Percentiles rank a stretch among this genome's conserved stretches.
Evolutionary conservation across 2,888 invertebrate species (phyloP).

Genomic region (Microctonus brassicae): DNA sequence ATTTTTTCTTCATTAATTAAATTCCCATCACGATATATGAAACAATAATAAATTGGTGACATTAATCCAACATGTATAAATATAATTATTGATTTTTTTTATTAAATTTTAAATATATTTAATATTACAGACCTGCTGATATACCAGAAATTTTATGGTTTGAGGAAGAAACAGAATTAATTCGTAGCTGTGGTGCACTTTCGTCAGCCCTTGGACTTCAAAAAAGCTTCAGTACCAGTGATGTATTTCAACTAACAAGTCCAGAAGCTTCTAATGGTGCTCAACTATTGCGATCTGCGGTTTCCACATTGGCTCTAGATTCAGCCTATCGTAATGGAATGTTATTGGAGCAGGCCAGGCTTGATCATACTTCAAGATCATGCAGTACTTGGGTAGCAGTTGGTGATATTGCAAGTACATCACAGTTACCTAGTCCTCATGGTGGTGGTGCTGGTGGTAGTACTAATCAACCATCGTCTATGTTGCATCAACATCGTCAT

Average conservation of each 20-base stretch:
- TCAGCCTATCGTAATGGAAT: conserved; percentile 73
- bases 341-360: conserved; percentile 73
- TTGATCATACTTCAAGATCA: conserved; percentile 78
- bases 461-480: conserved; percentile 60
- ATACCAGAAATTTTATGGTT: conserved; percentile 77
- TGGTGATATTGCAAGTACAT: conserved; percentile 80
- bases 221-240: conserved; percentile 86
- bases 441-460: conserved; percentile 74
- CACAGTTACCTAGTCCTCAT: conserved; percentile 87
- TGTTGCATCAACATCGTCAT: conserved; percentile 69
- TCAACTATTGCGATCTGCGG: conserved; percentile 65
- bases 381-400: conserved; percentile 92
- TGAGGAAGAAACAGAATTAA: conserved; percentile 84
- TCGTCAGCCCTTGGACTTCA: conserved; percentile 86
- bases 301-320: conserved; percentile 75
- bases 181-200: conserved; percentile 84
- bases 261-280: conserved; percentile 68
- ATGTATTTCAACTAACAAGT: conserved; percentile 76
- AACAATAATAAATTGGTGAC: background rate
- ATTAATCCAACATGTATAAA: background rate
- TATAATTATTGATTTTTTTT: background rate
- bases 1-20: no score
- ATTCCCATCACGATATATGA: no score
- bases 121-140: conserved; percentile 72
- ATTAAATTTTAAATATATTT: background rate